phyloP scores from a whole-genome alignment of 2,888 invertebrate genomes.

The Metallyticus violacea region DNA sequence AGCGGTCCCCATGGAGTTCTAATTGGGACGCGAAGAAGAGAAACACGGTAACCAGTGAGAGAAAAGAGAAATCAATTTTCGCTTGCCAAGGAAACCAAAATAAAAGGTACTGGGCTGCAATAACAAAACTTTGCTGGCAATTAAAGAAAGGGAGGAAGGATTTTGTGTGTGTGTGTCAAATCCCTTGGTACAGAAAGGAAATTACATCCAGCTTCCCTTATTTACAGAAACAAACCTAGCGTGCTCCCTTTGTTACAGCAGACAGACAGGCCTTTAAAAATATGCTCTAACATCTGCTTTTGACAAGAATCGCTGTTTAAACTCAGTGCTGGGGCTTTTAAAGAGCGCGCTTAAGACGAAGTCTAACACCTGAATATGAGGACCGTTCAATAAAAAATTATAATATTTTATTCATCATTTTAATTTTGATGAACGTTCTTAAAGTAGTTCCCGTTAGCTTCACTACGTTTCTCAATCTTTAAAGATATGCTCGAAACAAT shows the following conservation, averaged over 20 bases:
- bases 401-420: too few species aligned
- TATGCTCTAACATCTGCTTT: neutral
- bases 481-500: too few species aligned
- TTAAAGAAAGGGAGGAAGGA: neutral
- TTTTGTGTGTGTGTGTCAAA: neutral
- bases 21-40: too few species aligned
- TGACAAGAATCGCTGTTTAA: neutral
- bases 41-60: too few species aligned
- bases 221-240: neutral
- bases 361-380: too few species aligned
- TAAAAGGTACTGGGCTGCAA: neutral
- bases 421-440: too few species aligned
- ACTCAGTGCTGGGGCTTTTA: neutral
- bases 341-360: too few species aligned
- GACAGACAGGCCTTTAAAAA: neutral
- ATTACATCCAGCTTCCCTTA: neutral
- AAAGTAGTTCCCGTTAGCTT: too few species aligned
- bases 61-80: neutral
- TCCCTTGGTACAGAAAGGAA: neutral
- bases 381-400: too few species aligned
- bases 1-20: too few species aligned
- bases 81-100: neutral
- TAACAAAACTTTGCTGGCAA: neutral
- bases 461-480: too few species aligned
- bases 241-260: neutral